Percentiles rank a stretch among this genome's conserved stretches.
phyloP scores from a whole-genome alignment of 2,888 invertebrate genomes.

The Cephus sareptanus region DNA sequence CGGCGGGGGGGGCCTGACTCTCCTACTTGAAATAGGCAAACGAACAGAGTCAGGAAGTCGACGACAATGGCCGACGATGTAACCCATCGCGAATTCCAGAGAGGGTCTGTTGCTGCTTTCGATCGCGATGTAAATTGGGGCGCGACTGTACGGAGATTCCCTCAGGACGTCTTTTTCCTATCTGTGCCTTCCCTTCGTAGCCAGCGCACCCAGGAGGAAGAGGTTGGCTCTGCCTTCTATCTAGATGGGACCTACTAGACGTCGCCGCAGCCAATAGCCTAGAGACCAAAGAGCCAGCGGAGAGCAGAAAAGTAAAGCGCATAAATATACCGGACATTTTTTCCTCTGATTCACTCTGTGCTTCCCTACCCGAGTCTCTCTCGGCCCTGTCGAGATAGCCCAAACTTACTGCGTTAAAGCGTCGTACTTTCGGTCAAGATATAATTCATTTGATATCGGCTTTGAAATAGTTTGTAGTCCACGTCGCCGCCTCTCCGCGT shows the following conservation, averaged over 20 bases:
- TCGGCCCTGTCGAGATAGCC: neutral
- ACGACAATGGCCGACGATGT: neutral
- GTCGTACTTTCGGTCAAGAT: slow-evolving; percentile 4
- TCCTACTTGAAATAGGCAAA: neutral
- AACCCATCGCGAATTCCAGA: neutral
- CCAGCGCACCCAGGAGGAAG: neutral
- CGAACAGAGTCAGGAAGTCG: neutral
- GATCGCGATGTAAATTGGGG: neutral
- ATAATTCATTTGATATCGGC: slow-evolving; percentile 28
- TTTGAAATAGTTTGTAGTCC: neutral
- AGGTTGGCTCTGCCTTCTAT: neutral
- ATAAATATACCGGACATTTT: neutral
- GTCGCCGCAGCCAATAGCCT: neutral
- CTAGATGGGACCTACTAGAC: neutral
- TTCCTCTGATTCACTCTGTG: neutral
- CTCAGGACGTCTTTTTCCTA: neutral
- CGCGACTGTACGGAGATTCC: neutral
- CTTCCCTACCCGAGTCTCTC: neutral
- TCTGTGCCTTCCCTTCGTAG: neutral
- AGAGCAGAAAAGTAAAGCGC: neutral
- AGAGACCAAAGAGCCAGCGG: neutral
- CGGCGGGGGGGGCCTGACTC: neutral
- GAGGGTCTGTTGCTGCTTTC: neutral
- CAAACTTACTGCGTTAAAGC: neutral
- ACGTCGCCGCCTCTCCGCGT: slow-evolving; percentile 6